These are phyloP conservation scores for Nipponacmea schrenckii DNA, from an alignment of 2,888 invertebrate species.

Conservation along the genomic window DNA sequence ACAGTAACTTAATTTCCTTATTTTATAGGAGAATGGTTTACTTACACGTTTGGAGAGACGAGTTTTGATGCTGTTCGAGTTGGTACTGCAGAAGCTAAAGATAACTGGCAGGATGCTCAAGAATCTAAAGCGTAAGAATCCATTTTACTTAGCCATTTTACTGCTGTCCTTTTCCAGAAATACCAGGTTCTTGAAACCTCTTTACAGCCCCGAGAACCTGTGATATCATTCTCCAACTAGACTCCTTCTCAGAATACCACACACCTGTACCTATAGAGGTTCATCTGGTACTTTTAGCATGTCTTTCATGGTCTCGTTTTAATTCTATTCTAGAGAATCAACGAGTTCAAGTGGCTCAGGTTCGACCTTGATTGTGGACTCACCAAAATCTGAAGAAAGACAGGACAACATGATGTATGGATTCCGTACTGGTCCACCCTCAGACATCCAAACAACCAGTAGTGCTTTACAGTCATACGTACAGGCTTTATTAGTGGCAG, in stretches of 20 bases:
- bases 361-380: slow-evolving; percentile 66
- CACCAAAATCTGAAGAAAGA: slow-evolving; percentile 47
- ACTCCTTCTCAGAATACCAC: neutral
- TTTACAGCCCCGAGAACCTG: too few species aligned
- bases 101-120: slow-evolving; percentile 26
- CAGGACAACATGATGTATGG: neutral
- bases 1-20: too few species aligned
- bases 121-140: slow-evolving; percentile 17
- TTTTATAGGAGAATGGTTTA: slow-evolving; percentile 78
- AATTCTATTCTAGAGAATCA: slow-evolving; percentile 37
- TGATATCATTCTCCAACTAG: too few species aligned
- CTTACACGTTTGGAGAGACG: slow-evolving; percentile 86
- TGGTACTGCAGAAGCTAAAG: slow-evolving; percentile 11
- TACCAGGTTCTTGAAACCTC: too few species aligned
- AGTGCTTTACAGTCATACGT: slow-evolving; percentile 48
- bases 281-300: neutral
- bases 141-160: too few species aligned
- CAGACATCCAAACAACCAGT: slow-evolving; percentile 9
- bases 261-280: too few species aligned
- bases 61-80: slow-evolving; percentile 70
- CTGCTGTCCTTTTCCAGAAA: too few species aligned
- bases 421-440: neutral
- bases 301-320: slow-evolving; percentile 13
- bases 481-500: slow-evolving; percentile 46
- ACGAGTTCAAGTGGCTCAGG: slow-evolving; percentile 66